A percentile compares a stretch with the other conserved stretches of the same genome.
These are phyloP conservation scores for Apamea anceps DNA, from an alignment of 2,888 invertebrate genomes.

Conservation along the genomic window DNA sequence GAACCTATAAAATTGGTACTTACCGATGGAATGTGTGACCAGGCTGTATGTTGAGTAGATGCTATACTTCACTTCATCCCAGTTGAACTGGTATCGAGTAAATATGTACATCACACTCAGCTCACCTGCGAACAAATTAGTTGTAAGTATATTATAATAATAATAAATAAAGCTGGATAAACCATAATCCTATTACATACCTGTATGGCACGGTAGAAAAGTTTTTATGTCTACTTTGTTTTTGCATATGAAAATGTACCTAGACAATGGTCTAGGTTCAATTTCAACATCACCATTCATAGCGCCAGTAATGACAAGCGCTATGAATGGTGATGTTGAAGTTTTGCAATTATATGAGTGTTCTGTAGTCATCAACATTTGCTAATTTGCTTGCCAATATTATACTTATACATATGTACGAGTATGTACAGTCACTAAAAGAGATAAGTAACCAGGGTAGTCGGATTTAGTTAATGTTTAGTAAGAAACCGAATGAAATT, in stretches of 20 bases:
- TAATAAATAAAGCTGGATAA: background rate
- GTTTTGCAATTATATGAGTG: background rate
- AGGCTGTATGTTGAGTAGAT: slow-evolving; percentile 86
- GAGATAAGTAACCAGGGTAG: too few species aligned
- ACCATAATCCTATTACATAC: background rate
- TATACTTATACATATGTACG: too few species aligned
- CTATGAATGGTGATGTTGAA: too few species aligned
- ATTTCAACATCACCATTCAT: too few species aligned
- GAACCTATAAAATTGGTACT: slow-evolving; percentile 60
- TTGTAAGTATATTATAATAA: background rate
- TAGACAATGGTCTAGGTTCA: background rate
- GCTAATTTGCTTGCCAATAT: too few species aligned
- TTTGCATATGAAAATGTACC: background rate
- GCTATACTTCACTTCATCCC: slow-evolving; percentile 89
- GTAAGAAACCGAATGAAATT: too few species aligned
- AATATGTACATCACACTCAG: slow-evolving; percentile 87
- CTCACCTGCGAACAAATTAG: slow-evolving; percentile 80
- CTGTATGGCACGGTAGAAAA: background rate
- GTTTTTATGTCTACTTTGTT: background rate
- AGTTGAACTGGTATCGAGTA: slow-evolving; percentile 87
- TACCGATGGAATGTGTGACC: slow-evolving; percentile 85
- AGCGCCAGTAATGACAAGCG: background rate
- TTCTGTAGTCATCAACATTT: background rate
- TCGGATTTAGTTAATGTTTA: too few species aligned
- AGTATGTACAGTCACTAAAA: too few species aligned